Conservation (phyloP, 2,888 invertebrate genomes). For the Operophtera brumata region DNA sequence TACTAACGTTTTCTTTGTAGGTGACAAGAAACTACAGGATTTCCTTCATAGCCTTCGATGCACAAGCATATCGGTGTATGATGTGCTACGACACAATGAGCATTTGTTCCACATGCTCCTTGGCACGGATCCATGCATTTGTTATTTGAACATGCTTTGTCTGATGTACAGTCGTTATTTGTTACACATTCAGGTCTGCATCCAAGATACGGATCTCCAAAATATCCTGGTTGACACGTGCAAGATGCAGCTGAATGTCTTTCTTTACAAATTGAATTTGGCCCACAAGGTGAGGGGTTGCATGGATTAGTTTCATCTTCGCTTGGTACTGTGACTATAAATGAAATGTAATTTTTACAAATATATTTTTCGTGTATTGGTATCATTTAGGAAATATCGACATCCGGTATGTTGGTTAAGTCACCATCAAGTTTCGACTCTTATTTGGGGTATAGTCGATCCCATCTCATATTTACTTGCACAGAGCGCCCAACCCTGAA, state of each 20-base stretch:
- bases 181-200: conserved; percentile 92
- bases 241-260: conserved; percentile 91
- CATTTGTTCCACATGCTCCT: conserved; percentile 89
- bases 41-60: conserved; percentile 88
- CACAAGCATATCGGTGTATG: conserved; percentile 92
- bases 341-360: conserved; percentile 17
- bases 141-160: conserved; percentile 90
- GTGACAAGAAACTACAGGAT: conserved; percentile 83
- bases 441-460: too few species aligned
- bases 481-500: too few species aligned
- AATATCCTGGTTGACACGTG: conserved; percentile 89
- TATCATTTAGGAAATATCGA: too few species aligned
- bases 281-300: conserved; percentile 92
- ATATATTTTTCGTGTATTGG: too few species aligned
- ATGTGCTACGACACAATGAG: conserved; percentile 89
- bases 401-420: too few species aligned
- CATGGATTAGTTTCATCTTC: conserved; percentile 87
- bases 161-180: conserved; percentile 89
- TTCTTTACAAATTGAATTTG: conserved; percentile 91
- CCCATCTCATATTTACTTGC: too few species aligned
- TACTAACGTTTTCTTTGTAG: conserved; percentile 70
- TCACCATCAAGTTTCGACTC: too few species aligned
- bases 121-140: conserved; percentile 92
- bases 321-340: conserved; percentile 79
- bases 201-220: conserved; percentile 92